Conservation (phyloP, 2,888 invertebrate genomes). For the Ctenicera cuprea region DNA sequence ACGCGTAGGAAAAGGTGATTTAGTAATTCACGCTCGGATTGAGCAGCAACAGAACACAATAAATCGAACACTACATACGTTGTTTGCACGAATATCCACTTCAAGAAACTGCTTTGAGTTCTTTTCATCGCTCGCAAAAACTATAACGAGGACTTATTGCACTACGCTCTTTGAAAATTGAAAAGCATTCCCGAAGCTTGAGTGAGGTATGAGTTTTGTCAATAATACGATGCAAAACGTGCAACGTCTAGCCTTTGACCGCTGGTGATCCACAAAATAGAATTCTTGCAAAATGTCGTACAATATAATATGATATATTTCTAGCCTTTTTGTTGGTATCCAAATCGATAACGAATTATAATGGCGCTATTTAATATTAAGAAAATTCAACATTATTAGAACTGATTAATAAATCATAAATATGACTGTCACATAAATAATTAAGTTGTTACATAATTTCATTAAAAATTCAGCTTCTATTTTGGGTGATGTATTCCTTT, state of each 20-base stretch:
- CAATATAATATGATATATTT: too few relatives aligned
- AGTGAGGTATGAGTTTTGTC: constrained; percentile 20
- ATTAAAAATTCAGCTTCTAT: background rate
- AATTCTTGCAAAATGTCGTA: background rate
- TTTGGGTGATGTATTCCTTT: too few relatives aligned
- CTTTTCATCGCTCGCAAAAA: constrained; percentile 6
- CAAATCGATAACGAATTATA: too few relatives aligned
- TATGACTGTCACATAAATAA: too few relatives aligned
- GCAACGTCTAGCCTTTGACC: constrained; percentile 18
- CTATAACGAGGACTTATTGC: constrained; percentile 20
- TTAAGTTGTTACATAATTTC: too few relatives aligned
- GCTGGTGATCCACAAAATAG: constrained; percentile 18
- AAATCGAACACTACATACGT: constrained; percentile 5
- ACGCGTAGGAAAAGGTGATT: background rate
- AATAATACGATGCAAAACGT: constrained; percentile 33
- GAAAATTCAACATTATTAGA: too few relatives aligned
- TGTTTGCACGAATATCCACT: constrained; percentile 22
- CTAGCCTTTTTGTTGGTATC: too few relatives aligned
- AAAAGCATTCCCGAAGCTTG: constrained; percentile 17
- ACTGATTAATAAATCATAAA: too few relatives aligned
- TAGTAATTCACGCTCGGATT: background rate
- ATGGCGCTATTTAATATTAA: too few relatives aligned
- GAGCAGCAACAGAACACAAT: constrained; percentile 7
- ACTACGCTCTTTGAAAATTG: constrained; percentile 23
- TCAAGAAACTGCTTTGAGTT: background rate